Percentiles rank a stretch among this genome's conserved stretches.
These are phyloP conservation scores for Hypsopygia costalis DNA, from an alignment of 2,888 invertebrate species.

Conservation along the genomic window DNA sequence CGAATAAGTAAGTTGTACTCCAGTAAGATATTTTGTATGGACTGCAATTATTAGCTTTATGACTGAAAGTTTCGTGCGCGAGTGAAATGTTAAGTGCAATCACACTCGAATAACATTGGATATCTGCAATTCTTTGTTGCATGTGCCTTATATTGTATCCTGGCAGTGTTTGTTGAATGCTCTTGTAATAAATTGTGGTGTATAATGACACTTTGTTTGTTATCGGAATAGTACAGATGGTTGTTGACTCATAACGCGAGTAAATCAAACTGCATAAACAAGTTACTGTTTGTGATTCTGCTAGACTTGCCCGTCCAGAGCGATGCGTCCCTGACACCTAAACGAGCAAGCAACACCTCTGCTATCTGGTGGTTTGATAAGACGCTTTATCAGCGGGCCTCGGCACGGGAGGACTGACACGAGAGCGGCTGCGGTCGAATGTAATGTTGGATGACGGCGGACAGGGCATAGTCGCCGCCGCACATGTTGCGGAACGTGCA, in stretches of 20 bases:
- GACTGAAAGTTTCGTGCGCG: too few species aligned
- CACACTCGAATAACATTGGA: too few species aligned
- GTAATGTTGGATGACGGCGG: constrained; percentile 46
- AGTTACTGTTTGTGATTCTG: constrained; percentile 49
- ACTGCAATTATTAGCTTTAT: too few species aligned
- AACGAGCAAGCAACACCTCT: constrained; percentile 74
- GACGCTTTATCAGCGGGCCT: constrained; percentile 64
- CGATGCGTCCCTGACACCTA: constrained; percentile 72
- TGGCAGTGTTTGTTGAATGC: constrained; percentile 6
- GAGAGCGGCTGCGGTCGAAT: constrained; percentile 49
- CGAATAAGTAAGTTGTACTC: too few species aligned
- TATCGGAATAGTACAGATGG: constrained; percentile 26
- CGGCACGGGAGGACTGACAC: constrained; percentile 55
- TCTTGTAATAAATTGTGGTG: neutral
- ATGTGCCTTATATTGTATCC: constrained; percentile 5
- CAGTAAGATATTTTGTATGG: too few species aligned
- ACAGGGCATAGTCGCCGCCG: constrained; percentile 42
- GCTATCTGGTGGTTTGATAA: constrained; percentile 76
- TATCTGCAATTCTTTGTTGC: constrained; percentile 2
- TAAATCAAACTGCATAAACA: constrained; percentile 50
- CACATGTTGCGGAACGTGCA: constrained; percentile 77
- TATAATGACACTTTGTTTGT: constrained; percentile 27
- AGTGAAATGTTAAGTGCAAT: too few species aligned
- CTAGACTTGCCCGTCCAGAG: constrained; percentile 36
- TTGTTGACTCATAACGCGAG: constrained; percentile 47